Evolutionary conservation across 2,888 invertebrate genomes (phyloP), one percentile per base, ranked within the genome.

Genomic region (Phlogophora meticulosa): DNA sequence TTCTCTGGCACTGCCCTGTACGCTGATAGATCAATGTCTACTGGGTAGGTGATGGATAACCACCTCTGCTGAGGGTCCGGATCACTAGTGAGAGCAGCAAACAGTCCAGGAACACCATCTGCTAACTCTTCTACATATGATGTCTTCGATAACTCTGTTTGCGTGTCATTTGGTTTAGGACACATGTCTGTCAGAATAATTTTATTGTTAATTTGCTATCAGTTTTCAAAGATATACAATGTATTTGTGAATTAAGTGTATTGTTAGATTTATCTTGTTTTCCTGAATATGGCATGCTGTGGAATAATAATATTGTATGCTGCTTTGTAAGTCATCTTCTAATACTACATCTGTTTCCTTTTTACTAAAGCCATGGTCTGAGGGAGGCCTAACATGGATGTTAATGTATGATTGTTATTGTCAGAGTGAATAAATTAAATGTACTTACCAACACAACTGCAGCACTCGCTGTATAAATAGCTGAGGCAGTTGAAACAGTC

Each of bases 401-500:
- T 32, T 32, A 49, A 4, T 7, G 4, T 24, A 13, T 38, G 10
- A 34, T 17, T 2, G 28, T 15, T 4, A 22, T 36, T 0, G 17
- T 0, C 22, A 49, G 48, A 32, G 2, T n/a, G 5, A 22, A 11
- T 71, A 13, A 45, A 53, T n/a, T 34, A 9, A 7, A 24, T 10
- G 3, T 56, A 95, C 98, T 97, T 95, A 99, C 99, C 99, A 84
- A 99, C 98, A 96, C 99, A 99, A 61, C 99, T 98, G 90, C 99
- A 99, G 93, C 99, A 99, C 92, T 99, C 99, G 78, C 97, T 97
- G 92, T 98, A 99, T 57, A 99, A 96, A 85, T 97, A 97, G 80
- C 97, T 98, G 66, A 99, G 96, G 88, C 99, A 99, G 87, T 97
- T 97, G 84, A 97, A 98, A 88, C 99, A 99, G 89, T 99, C 98